phyloP scores from a whole-genome alignment of 53 echinoderm and acorn worm genomes.

The Arbacia lixula region DNA sequence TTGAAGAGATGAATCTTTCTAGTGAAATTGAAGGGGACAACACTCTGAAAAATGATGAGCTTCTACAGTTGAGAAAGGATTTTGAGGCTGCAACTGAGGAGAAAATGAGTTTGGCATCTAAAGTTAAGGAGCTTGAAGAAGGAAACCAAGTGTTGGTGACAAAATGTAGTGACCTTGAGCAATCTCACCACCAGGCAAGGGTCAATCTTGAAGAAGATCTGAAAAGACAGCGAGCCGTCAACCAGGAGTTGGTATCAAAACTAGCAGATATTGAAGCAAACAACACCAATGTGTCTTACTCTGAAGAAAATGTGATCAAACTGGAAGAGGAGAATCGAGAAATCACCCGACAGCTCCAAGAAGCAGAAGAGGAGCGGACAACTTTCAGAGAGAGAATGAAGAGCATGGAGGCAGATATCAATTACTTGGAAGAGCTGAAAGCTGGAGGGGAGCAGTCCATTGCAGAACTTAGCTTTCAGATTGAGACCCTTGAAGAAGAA shows the following conservation, averaged over 20 bases:
- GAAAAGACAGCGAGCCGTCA: conserved; percentile 8
- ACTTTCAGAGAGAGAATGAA: conserved; percentile 30
- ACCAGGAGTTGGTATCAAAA: conserved; percentile 3
- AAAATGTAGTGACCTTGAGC: conserved; percentile 49
- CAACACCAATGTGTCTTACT: background rate
- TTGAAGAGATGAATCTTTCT: conserved; percentile 8
- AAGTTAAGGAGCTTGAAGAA: conserved; percentile 53
- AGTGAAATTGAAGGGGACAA: background rate
- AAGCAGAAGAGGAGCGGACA: conserved; percentile 53
- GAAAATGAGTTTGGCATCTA: conserved; percentile 22
- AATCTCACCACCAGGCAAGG: background rate
- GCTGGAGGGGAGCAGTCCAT: conserved; percentile 49
- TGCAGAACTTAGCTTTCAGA: conserved; percentile 44
- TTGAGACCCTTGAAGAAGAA: conserved; percentile 27
- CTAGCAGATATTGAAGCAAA: conserved; percentile 15
- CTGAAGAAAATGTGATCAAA: background rate
- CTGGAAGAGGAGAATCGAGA: conserved; percentile 25
- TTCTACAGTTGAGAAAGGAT: background rate
- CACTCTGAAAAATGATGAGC: conserved; percentile 3
- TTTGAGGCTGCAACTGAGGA: conserved; percentile 21
- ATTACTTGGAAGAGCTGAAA: conserved; percentile 38
- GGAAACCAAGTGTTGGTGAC: conserved; percentile 15
- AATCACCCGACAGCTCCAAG: conserved; percentile 2
- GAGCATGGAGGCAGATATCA: conserved; percentile 25
- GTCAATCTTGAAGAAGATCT: conserved; percentile 26